A percentile compares a stretch with the other conserved stretches of the same genome.
Conservation (phyloP, 2,888 invertebrate genomes). For the Pandemis corylana region DNA sequence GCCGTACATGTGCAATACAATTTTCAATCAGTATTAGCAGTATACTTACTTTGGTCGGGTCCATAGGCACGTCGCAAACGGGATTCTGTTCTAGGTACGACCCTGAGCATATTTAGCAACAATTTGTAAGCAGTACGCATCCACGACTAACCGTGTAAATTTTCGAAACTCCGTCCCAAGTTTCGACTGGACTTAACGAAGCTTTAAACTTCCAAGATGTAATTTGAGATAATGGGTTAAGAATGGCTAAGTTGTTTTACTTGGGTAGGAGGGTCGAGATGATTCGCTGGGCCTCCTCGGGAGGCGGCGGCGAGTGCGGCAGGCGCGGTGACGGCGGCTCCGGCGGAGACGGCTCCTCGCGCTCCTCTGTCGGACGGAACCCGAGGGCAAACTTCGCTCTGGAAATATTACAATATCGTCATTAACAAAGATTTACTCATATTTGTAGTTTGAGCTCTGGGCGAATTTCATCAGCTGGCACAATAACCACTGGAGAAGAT, state of each 20-base stretch:
- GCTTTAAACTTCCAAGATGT: constrained; percentile 34
- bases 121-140: constrained; percentile 7
- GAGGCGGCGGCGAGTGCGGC: constrained; percentile 89
- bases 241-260: constrained; percentile 73
- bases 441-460: background rate
- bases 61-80: too few species aligned
- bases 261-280: constrained; percentile 90
- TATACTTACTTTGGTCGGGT: too few species aligned
- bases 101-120: background rate
- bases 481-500: too few species aligned
- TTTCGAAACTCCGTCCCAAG: constrained; percentile 17
- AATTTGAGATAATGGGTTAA: constrained; percentile 37
- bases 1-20: too few species aligned
- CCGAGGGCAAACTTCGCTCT: constrained; percentile 90
- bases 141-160: constrained; percentile 29
- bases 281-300: constrained; percentile 90
- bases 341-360: constrained; percentile 82
- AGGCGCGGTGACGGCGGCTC: constrained; percentile 78
- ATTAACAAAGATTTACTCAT: background rate
- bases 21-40: too few species aligned
- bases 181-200: constrained; percentile 38
- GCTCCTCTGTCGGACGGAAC: constrained; percentile 87
- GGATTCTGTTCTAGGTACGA: too few species aligned
- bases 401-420: constrained; percentile 52
- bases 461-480: background rate